phyloP scores from a whole-genome alignment of 2,888 invertebrate genomes.

The Corbicula japonica region DNA sequence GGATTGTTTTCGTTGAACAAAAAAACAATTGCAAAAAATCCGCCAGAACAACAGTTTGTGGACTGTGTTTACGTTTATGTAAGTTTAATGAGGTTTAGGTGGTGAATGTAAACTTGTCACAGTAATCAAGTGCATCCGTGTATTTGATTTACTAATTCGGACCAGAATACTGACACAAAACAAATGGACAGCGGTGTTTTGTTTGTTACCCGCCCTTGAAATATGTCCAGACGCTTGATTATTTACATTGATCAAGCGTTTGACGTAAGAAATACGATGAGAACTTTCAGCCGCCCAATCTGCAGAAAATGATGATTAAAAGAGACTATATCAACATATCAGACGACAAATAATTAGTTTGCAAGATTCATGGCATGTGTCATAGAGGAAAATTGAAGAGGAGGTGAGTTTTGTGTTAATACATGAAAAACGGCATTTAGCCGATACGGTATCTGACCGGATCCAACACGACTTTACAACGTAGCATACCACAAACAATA shows the following conservation, averaged over 20 bases:
- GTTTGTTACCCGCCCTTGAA: slow-evolving; percentile 52
- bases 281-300: slow-evolving; percentile 38
- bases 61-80: no score
- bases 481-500: no score
- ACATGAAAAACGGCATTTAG: no score
- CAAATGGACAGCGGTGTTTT: slow-evolving; percentile 29
- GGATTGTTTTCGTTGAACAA: no score
- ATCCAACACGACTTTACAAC: no score
- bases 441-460: no score
- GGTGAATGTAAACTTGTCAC: slow-evolving; percentile 33
- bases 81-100: slow-evolving; percentile 22
- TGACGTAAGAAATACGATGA: slow-evolving; percentile 36
- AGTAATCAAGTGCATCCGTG: slow-evolving; percentile 6
- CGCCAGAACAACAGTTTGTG: no score
- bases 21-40: no score
- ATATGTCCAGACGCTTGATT: slow-evolving; percentile 63
- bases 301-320: slow-evolving; percentile 2
- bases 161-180: slow-evolving; percentile 33
- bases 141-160: slow-evolving; percentile 22
- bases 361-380: no score
- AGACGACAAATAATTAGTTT: slow-evolving; percentile 3
- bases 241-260: slow-evolving; percentile 68
- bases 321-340: neutral
- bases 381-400: no score
- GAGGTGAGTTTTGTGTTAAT: no score